Base-by-base conservation (phyloP, 30 jellyfish, hydroid and myxozoan genomes). In the Clytia hemisphaerica region DNA sequence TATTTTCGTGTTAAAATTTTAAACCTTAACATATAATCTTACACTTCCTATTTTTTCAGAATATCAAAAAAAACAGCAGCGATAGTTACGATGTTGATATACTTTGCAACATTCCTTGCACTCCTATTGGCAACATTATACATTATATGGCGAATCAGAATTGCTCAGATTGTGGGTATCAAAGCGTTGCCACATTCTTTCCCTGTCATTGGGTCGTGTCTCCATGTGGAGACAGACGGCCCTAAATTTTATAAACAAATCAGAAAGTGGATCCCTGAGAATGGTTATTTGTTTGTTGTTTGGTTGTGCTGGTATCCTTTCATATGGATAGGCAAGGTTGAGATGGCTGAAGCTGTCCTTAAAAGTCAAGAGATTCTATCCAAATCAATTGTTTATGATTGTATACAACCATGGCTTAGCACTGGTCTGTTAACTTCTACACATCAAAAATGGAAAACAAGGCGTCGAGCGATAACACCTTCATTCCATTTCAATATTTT, bases 391-490 rank as follows among this genome's bases (percentile, higher is more conserved):
- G 76, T 70, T 24, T 85, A 85, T 65, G 37, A 72, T 29, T 85
- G 72, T 61, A 25, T 77, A 18, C 47, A 27, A 5, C 86, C 82
- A 12, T 85, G 96, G 96, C 83, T 85, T 24, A 87, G 92, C 27
- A 85, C 89, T 45, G 93, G 96, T 62, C 21, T 51, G 3, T 45
- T 55, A 19, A n/a, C 69, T 24, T 80, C 95, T 48, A 64, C 82
- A 53, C 95, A 95, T 0, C 37, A 46, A 32, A 79, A 79, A 70
- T 88, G 97, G 97, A 73, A 63, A 62, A 58, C 60, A 36, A 75
- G 97, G 50, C 50, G 97, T 67, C 71, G 73, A 27, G 50, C 81
- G 51, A 49, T 88, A 4, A 88, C 97, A 6, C 94, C 94, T n/a
- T 76, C 95, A 1, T 88, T 88, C 58, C 97, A 88, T 58, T 88